phyloP scores from a whole-genome alignment of 2,888 invertebrate species.

The Phania funesta region DNA sequence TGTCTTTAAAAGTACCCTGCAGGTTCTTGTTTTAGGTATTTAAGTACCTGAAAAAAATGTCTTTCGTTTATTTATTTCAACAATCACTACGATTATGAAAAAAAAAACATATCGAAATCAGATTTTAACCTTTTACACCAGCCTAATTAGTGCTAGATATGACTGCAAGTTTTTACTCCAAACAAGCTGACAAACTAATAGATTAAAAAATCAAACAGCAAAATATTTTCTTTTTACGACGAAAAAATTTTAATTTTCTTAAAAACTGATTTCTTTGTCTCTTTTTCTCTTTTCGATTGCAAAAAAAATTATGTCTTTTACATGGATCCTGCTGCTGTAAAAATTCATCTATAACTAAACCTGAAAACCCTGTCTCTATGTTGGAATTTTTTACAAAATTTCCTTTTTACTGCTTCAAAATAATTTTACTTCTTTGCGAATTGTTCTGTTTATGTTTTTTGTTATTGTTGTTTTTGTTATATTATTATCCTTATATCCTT shows the following conservation, averaged over 20 bases:
- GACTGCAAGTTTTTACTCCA: neutral
- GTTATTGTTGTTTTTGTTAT: constrained; percentile 7
- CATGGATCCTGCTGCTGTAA: neutral
- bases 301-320: too few relatives aligned
- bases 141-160: too few relatives aligned
- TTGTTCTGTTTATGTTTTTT: constrained; percentile 6
- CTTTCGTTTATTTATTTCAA: too few relatives aligned
- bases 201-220: neutral
- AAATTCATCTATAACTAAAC: neutral
- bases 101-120: too few relatives aligned
- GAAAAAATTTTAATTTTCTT: neutral
- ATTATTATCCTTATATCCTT: neutral
- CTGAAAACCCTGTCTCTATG: neutral
- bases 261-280: neutral
- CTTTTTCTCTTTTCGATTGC: neutral
- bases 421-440: constrained; percentile 24
- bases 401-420: constrained; percentile 34
- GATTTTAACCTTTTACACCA: too few relatives aligned
- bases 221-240: neutral
- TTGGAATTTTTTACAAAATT: constrained; percentile 1
- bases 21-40: too few relatives aligned
- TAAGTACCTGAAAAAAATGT: too few relatives aligned
- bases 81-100: too few relatives aligned
- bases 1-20: too few relatives aligned
- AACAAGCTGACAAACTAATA: neutral